Percentiles rank a stretch among this genome's conserved stretches.
phyloP scores from a whole-genome alignment of 2,888 invertebrate genomes.

The Cryptus viduatorius region DNA sequence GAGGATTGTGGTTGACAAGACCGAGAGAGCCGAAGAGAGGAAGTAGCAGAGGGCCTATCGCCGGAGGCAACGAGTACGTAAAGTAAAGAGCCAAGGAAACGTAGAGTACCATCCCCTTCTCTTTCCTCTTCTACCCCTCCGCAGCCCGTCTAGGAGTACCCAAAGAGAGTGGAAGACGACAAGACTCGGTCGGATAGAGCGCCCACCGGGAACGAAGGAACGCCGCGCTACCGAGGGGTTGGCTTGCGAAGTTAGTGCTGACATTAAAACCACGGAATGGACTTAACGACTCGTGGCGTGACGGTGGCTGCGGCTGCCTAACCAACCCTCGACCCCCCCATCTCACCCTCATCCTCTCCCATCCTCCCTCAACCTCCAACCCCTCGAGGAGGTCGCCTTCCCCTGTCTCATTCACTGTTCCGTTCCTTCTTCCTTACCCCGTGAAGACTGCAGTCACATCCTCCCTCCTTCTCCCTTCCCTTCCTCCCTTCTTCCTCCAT shows the following conservation, averaged over 20 bases:
- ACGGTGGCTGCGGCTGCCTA: conserved; percentile 76
- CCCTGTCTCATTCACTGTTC: conserved; percentile 60
- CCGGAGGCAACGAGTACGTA: conserved; percentile 56
- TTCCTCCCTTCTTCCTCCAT: conserved; percentile 35
- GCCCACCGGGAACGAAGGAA: conserved; percentile 66
- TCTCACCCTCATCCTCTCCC: conserved; percentile 55
- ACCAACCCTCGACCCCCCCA: conserved; percentile 63
- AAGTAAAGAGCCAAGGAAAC: conserved; percentile 56
- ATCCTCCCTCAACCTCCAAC: conserved; percentile 47
- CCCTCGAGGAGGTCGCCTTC: conserved; percentile 45
- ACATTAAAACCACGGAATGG: conserved; percentile 81
- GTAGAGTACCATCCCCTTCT: conserved; percentile 1
- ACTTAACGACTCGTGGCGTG: conserved; percentile 81
- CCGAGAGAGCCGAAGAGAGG: conserved; percentile 51
- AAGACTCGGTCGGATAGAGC: conserved; percentile 69
- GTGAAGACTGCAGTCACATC: conserved; percentile 28
- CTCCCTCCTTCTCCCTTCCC: too few relatives aligned
- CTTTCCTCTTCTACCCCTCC: not conserved
- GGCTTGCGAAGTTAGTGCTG: conserved; percentile 78
- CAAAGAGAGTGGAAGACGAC: conserved; percentile 41
- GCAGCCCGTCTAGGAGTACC: not conserved
- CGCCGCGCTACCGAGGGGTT: conserved; percentile 45
- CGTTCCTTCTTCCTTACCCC: conserved; percentile 6
- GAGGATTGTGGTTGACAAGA: conserved; percentile 75
- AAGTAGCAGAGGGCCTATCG: conserved; percentile 15